A percentile compares a stretch with the other conserved stretches of the same genome.
Conservation (phyloP, 2,888 invertebrate genomes). For the Chloroclysta siterata region DNA sequence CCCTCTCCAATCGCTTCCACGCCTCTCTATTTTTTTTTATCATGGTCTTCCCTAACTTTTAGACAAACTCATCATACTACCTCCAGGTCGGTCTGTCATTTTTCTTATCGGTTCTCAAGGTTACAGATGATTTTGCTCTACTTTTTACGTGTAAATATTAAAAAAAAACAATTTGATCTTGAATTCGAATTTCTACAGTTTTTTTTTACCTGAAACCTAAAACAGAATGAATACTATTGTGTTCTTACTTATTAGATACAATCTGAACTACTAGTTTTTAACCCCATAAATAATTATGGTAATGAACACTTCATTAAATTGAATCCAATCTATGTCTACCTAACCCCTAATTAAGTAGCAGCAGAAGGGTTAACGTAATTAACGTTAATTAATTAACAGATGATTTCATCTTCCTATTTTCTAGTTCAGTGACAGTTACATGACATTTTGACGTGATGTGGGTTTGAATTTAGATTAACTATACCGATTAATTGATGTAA, state of each 20-base stretch:
- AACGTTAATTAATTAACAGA: conserved; percentile 68
- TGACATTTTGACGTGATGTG: conserved; percentile 69
- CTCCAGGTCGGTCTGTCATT: too few species aligned
- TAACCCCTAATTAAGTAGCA: conserved; percentile 39
- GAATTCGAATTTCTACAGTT: too few species aligned
- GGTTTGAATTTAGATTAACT: conserved; percentile 55
- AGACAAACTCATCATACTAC: too few species aligned
- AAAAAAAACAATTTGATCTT: too few species aligned
- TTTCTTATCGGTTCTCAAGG: too few species aligned
- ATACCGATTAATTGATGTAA: neutral
- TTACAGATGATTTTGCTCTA: too few species aligned
- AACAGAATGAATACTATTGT: neutral
- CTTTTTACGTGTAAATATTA: too few species aligned
- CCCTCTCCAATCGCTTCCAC: too few species aligned
- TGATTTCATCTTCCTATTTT: conserved; percentile 58
- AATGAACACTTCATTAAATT: conserved; percentile 9
- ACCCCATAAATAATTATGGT: neutral
- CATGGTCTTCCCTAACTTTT: too few species aligned
- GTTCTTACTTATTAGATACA: neutral
- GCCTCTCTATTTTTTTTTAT: too few species aligned
- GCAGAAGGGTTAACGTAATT: conserved; percentile 73
- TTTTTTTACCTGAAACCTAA: too few species aligned
- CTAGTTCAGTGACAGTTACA: conserved; percentile 65
- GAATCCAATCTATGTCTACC: conserved; percentile 27
- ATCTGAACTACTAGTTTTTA: neutral